Evolutionary conservation across 2,888 invertebrate species (phyloP).

Genomic region (Busseola fusca): DNA sequence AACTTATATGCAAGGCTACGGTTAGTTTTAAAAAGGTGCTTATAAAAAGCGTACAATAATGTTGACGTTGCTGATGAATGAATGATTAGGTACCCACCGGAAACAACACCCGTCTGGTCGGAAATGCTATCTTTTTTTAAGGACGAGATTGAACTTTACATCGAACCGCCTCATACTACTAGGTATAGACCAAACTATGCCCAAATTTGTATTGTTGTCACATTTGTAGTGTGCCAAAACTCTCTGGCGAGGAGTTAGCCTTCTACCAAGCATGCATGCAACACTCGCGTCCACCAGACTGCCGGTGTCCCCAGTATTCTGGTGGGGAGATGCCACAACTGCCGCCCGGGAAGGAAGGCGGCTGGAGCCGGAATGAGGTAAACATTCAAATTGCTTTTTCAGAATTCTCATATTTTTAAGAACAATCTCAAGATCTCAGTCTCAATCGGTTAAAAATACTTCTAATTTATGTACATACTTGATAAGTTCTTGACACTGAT

Average conservation of each 20-base stretch:
- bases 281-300: slow-evolving; percentile 81
- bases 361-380: slow-evolving; percentile 85
- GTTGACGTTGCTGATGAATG: not conserved
- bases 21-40: not conserved
- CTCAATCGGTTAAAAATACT: not conserved
- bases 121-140: too few species aligned
- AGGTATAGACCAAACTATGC: not conserved
- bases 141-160: too few species aligned
- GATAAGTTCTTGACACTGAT: not conserved
- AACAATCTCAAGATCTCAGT: not conserved
- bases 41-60: too few species aligned
- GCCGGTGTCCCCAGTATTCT: slow-evolving; percentile 81
- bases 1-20: not conserved
- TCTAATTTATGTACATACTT: not conserved
- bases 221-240: slow-evolving; percentile 71
- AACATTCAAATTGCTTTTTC: not conserved
- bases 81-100: too few species aligned
- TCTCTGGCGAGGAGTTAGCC: slow-evolving; percentile 80
- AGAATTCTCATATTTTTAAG: not conserved
- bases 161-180: too few species aligned
- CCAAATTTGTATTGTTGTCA: slow-evolving; percentile 41
- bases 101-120: too few species aligned
- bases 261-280: slow-evolving; percentile 86
- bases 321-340: slow-evolving; percentile 76
- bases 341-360: slow-evolving; percentile 80